These are phyloP conservation scores for Trichonephila clavipes DNA, from an alignment of 1,140 invertebrate species.

Conservation along the genomic window DNA sequence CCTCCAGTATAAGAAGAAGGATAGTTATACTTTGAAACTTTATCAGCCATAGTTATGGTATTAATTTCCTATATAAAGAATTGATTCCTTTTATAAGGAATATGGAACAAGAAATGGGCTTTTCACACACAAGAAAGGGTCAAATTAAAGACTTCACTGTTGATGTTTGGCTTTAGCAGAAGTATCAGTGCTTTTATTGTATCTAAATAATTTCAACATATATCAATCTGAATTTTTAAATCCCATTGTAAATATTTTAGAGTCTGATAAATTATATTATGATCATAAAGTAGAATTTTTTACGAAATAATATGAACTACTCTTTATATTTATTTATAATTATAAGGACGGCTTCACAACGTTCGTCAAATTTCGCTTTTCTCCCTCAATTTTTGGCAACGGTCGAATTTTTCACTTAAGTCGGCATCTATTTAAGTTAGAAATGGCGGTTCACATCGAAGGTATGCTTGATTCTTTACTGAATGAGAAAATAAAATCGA, in stretches of 20 bases:
- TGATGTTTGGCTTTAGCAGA: neutral
- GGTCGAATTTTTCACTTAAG: neutral
- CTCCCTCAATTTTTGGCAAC: neutral
- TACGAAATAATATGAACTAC: neutral
- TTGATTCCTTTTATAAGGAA: too few relatives aligned
- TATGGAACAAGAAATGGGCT: neutral
- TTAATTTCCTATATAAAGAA: neutral
- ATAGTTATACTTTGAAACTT: constrained; percentile 57
- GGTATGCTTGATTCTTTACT: constrained; percentile 8
- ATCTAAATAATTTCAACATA: neutral
- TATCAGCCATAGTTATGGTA: constrained; percentile 40
- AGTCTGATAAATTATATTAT: neutral
- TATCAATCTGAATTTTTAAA: neutral
- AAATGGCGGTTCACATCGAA: constrained; percentile 66
- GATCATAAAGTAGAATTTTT: neutral
- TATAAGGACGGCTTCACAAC: too few relatives aligned
- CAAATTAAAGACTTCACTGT: neutral
- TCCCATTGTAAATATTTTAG: neutral
- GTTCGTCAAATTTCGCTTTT: neutral
- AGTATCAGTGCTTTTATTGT: neutral
- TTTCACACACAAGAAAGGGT: neutral
- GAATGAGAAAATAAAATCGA: constrained; percentile 35
- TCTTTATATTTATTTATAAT: too few relatives aligned
- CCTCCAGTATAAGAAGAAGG: constrained; percentile 74
- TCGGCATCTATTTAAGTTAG: constrained; percentile 4